Conservation (phyloP, 2,113 vertebrate species). For the Albula goreensis region DNA sequence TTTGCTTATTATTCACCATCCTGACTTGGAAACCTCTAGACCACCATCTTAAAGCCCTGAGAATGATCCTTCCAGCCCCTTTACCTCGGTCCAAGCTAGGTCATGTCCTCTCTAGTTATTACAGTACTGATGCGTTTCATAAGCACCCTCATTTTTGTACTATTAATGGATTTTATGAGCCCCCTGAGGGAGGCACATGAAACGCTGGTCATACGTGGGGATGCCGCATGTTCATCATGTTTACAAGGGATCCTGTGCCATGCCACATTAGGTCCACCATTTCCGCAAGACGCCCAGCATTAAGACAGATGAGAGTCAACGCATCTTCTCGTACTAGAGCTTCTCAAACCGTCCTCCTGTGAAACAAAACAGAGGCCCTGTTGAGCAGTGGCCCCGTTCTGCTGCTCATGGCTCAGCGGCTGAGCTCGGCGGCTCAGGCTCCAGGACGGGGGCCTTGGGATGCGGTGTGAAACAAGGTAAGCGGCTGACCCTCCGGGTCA, state of each 20-base stretch:
- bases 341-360: not conserved
- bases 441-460: not conserved
- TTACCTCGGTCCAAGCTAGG: not conserved
- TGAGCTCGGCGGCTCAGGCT: not conserved
- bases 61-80: not conserved
- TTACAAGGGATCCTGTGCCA: not conserved
- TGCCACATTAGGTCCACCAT: not conserved
- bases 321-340: not conserved
- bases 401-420: not conserved
- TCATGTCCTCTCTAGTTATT: not conserved
- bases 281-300: not conserved
- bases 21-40: not conserved
- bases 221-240: not conserved
- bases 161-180: not conserved
- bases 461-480: not conserved
- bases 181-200: not conserved
- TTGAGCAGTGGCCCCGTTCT: not conserved
- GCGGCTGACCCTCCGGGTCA: not conserved
- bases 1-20: too few relatives aligned
- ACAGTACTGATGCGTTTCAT: not conserved
- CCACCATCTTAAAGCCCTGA: not conserved
- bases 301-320: not conserved
- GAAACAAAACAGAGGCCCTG: not conserved
- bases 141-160: not conserved
- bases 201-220: not conserved